Base-by-base conservation (phyloP, 2,797 vertebrate species). In the Acanthopagrus latus region DNA sequence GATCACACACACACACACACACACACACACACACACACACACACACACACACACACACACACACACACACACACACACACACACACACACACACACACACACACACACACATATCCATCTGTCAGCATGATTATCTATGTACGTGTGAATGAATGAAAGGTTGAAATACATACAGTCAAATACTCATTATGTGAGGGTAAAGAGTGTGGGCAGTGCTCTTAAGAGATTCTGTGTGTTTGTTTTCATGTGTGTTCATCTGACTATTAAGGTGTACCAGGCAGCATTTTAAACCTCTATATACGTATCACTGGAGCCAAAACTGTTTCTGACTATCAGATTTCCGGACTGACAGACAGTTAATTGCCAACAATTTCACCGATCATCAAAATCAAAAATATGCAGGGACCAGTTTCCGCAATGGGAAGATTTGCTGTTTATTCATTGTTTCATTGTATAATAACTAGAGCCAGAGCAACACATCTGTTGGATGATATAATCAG, bases 1-100 rank as follows among this genome's bases (percentile, higher is more conserved):
- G 21, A 73, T 74, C 60, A 14, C 47, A 38, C 58, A 62, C n/a
- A n/a, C 70, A 54, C 54, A n/a, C 9, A 50, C 23, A 44, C 63
- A 23, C 54, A 5, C 29, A 5, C 29, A 29, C 29, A 46, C 66
- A 59, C n/a, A n/a, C n/a, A n/a, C n/a, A n/a, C n/a, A n/a, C n/a
- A n/a, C n/a, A n/a, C n/a, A n/a, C n/a, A n/a, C n/a, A n/a, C n/a
- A n/a, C n/a, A n/a, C n/a, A n/a, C 54, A 27, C 27, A 27, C 27
- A 27, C 27, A 3, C 29, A 4, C 29, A 29, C 29, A 46, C 66
- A 64, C n/a, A n/a, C n/a, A n/a, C n/a, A n/a, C n/a, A n/a, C n/a
- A n/a, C n/a, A n/a, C n/a, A n/a, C n/a, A n/a, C n/a, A n/a, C n/a
- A n/a, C n/a, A n/a, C n/a, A n/a, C 54, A 27, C 27, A 27, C 27